Base-by-base conservation (phyloP, 2,888 invertebrate species). In the Cephus sareptanus region DNA sequence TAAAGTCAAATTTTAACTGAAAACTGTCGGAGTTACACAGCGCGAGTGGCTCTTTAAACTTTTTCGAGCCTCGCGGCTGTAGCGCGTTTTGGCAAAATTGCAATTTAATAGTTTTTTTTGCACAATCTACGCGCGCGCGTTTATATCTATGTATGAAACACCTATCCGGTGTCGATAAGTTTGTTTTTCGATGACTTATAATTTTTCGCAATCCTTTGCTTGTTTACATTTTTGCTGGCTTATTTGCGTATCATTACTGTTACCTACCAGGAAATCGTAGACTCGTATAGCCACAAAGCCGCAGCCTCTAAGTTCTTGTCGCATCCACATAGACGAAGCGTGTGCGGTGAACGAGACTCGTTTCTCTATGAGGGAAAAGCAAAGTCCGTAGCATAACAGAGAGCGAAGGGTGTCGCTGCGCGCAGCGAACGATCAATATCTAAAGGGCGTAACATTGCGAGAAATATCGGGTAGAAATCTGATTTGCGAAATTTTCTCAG, bases 361-460 rank as follows among this genome's bases (percentile, higher is more conserved):
- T 56, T 56, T 56, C 56, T 56, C 56, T 56, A 56, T 56, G 23
- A 23, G 23, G 56, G 23, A 23, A 56, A 23, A 56, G 56, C 56
- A 23, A 56, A 56, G 23, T 56, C 23, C 56, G 23, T 56, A 23
- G 9, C 6, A 9, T 23, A 56, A 23, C 23, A 23, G 56, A 15
- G 23, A 6, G 23, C 23, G 40, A 23, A 56, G 56, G 9, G 23
- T 56, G 56, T 56, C 23, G 23, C 23, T 56, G 56, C 23, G 56
- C 75, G 76, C 78, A 75, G 82, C 76, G 75, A 70, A 75, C 83
- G 83, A 83, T 83, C 83, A 82, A 83, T 83, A 83, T 80, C 78
- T 81, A 83, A 83, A 83, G 82, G 80, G 82, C 83, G 81, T 81
- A 78, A 82, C 82, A 76, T 82, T 82, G 81, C 73, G 74, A 80